phyloP scores from a whole-genome alignment of 2,797 vertebrate genomes.

The Falco berigora region DNA sequence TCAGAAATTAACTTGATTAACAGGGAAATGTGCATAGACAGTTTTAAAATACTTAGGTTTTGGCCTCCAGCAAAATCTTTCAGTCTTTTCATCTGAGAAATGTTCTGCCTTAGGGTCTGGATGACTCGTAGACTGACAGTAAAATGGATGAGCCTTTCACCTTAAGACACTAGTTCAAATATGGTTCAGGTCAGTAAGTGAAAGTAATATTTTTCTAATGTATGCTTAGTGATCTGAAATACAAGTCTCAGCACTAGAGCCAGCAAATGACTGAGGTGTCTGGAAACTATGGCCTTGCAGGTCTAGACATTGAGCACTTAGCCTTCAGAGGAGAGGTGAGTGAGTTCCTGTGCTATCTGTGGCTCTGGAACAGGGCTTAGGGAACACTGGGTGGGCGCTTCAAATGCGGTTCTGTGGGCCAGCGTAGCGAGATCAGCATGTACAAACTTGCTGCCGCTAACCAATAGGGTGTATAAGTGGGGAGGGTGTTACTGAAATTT shows the following conservation, averaged over 20 bases:
- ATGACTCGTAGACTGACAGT: not conserved
- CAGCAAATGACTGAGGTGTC: not conserved
- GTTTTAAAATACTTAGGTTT: not conserved
- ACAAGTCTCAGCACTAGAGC: not conserved
- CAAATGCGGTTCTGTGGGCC: not conserved
- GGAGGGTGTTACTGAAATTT: not conserved
- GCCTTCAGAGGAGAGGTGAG: not conserved
- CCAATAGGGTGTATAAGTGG: not conserved
- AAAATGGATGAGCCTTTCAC: not conserved
- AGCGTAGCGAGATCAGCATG: fast-evolving
- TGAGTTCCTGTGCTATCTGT: not conserved
- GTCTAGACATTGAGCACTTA: not conserved
- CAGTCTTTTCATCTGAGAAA: not conserved
- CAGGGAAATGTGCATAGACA: not conserved
- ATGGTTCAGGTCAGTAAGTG: not conserved
- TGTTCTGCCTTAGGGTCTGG: not conserved
- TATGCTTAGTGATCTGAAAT: not conserved
- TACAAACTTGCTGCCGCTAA: not conserved
- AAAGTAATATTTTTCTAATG: not conserved
- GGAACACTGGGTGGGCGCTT: not conserved
- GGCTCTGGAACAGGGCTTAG: not conserved
- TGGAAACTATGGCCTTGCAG: not conserved
- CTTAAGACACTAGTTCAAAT: not conserved
- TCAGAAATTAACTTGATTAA: constrained; percentile 14
- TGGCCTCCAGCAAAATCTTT: not conserved